These are phyloP conservation scores for Myotis brandtii DNA, from an alignment of 2,113 vertebrate genomes.

Conservation along the genomic window DNA sequence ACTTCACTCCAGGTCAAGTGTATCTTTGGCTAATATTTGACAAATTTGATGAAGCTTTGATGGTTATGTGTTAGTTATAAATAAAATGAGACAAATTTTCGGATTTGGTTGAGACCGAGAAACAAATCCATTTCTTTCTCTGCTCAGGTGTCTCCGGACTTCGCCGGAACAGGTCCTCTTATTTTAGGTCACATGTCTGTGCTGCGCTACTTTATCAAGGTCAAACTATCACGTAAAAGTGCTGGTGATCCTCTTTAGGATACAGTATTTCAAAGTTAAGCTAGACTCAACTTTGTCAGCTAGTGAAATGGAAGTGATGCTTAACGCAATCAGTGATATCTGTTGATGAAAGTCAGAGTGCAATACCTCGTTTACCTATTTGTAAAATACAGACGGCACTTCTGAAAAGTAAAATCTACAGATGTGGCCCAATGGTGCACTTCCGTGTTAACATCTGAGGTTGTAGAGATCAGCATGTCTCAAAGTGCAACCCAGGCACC, in stretches of 20 bases:
- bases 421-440: background rate
- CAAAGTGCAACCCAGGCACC: background rate
- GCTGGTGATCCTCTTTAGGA: background rate
- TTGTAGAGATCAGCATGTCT: background rate
- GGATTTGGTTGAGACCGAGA: slow-evolving; percentile 59
- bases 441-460: background rate
- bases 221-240: background rate
- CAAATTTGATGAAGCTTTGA: slow-evolving; percentile 78
- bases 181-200: background rate
- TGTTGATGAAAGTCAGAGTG: background rate
- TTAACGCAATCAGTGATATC: slow-evolving; percentile 11
- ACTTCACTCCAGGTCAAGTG: slow-evolving; percentile 86
- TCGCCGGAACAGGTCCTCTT: background rate
- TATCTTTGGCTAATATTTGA: slow-evolving; percentile 81
- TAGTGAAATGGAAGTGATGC: background rate
- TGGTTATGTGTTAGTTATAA: slow-evolving; percentile 64
- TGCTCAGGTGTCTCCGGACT: background rate
- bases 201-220: background rate
- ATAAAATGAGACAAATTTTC: slow-evolving; percentile 45
- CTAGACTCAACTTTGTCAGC: background rate
- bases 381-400: background rate
- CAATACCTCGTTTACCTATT: background rate
- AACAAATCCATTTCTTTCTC: background rate
- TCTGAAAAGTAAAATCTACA: background rate
- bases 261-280: background rate